Base-by-base conservation (phyloP, 2,797 vertebrate genomes). In the Glossophaga mutica region DNA sequence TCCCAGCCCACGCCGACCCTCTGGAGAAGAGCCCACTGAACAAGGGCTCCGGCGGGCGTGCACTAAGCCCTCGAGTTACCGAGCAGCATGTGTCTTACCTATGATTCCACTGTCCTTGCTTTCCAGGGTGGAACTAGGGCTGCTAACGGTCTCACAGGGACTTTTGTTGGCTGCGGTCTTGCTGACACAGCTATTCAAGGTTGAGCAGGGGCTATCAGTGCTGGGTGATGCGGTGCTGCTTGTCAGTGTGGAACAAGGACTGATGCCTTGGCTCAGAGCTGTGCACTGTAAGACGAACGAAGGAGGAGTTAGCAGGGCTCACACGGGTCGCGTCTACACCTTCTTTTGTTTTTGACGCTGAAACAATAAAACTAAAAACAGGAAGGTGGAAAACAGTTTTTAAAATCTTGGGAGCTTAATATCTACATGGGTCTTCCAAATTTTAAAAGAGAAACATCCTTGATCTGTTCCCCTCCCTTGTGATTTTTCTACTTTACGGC, bases 91-190 rank as follows among this genome's bases (percentile, higher is more conserved):
- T 73, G 6, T 81, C 99, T 99, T 98, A 99, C 99, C 99, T 98
- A 99, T 99, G 97, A 99, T 99, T 37, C 99, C 99, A 87, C 99
- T 99, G 99, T 99, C 99, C 98, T 99, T 99, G 99, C 99, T 99
- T 98, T 99, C 99, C 97, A 99, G 99, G 3, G 99, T 99, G 98
- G 99, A 99, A 98, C 99, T 99, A 77, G 99, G 99, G 97, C 99
- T 99, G 98, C 99, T 99, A 97, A 99, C 99, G 97, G 99, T 99
- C 95, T 99, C 99, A 73, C 99, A 99, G 98, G 99, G 99, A 97
- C 99, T 98, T 98, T 97, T 98, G 98, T 90, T 98, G 96, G 99
- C 98, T 0, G 98, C 98, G 4, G 99, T 98, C 92, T 98, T 99
- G 98, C 98, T 98, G 74, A 98, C 93, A 12, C 99, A 99, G 98